A percentile compares a stretch with the other conserved stretches of the same genome.
Conservation (phyloP, 1,140 invertebrate genomes). For the Drosophila quadrilineata region DNA sequence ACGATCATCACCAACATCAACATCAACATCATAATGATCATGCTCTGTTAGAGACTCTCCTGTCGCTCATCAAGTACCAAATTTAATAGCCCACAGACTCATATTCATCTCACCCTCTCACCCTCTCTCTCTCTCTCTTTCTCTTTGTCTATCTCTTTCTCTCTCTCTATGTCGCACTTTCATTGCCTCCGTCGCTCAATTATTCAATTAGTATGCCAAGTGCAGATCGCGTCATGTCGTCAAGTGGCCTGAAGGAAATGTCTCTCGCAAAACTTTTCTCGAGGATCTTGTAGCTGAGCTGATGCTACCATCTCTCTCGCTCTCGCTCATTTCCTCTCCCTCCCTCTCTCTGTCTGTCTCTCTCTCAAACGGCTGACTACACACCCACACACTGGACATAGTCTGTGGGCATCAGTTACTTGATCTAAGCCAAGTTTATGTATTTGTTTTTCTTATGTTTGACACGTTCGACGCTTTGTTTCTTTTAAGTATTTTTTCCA, state of each 20-base stretch:
- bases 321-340: neutral
- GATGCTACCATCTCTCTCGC: conserved; percentile 13
- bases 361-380: neutral
- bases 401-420: neutral
- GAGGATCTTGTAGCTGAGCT: too few species aligned
- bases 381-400: conserved; percentile 18
- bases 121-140: neutral
- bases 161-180: neutral
- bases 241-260: conserved; percentile 39
- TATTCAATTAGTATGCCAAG: conserved; percentile 59
- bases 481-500: conserved; percentile 25
- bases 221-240: neutral
- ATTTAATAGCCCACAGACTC: conserved; percentile 67
- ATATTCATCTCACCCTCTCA: neutral
- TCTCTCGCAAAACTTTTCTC: conserved; percentile 11
- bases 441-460: conserved; percentile 48
- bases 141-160: neutral
- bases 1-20: conserved; percentile 10
- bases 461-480: conserved; percentile 49
- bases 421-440: conserved; percentile 7
- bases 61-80: conserved; percentile 48
- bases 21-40: neutral
- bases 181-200: neutral
- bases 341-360: neutral
- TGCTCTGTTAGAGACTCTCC: conserved; percentile 4